phyloP scores from a whole-genome alignment of 2,797 vertebrate species.

The Micropoecilia bifurca region DNA sequence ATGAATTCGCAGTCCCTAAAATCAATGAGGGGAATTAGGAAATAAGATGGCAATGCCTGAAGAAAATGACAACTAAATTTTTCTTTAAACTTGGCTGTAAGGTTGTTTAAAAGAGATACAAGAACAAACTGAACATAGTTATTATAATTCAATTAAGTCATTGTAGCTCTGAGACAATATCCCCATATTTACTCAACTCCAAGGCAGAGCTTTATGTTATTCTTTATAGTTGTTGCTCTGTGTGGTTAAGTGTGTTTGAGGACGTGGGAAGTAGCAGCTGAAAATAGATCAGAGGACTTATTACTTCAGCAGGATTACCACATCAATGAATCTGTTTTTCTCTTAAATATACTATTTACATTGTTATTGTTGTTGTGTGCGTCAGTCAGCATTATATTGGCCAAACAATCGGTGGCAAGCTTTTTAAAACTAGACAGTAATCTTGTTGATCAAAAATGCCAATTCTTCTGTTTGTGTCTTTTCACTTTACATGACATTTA shows the following conservation, averaged over 20 bases:
- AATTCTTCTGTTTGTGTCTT: not conserved
- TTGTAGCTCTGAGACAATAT: not conserved
- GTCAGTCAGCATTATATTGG: not conserved
- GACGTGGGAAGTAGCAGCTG: not conserved
- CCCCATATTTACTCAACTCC: not conserved
- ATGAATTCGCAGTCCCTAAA: slow-evolving; percentile 41
- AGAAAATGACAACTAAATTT: not conserved
- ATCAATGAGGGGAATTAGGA: slow-evolving; percentile 40
- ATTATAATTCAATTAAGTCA: not conserved
- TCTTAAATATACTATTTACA: not conserved
- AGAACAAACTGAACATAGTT: not conserved
- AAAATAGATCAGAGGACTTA: not conserved
- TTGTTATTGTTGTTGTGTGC: not conserved
- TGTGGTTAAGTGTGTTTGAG: not conserved
- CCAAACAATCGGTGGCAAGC: not conserved
- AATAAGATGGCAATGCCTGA: slow-evolving; percentile 9
- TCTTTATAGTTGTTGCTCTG: not conserved
- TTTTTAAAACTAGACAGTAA: not conserved
- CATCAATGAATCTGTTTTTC: not conserved
- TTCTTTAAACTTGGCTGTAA: slow-evolving; percentile 3
- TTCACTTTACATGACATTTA: no score
- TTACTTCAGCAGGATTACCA: not conserved
- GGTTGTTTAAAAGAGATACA: not conserved
- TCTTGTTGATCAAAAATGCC: not conserved
- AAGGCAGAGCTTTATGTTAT: not conserved